Evolutionary conservation across 2,797 vertebrate species (phyloP).

Genomic region (Lepilemur ruficaudatus): DNA sequence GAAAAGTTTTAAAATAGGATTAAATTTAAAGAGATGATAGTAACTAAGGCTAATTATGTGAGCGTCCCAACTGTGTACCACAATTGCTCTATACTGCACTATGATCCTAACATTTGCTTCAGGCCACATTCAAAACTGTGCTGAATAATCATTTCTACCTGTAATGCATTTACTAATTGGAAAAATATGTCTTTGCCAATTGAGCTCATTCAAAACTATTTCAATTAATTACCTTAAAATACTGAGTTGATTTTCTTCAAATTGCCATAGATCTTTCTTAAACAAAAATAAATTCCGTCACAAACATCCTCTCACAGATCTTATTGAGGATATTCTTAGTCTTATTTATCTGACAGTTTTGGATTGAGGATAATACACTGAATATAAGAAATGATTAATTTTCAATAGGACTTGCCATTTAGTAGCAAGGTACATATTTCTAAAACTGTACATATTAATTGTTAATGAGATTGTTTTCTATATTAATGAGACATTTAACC

Average conservation of each 20-base stretch:
- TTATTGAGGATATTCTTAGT: conserved; percentile 56
- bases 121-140: conserved; percentile 47
- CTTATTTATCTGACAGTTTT: conserved; percentile 44
- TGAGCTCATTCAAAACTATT: conserved; percentile 61
- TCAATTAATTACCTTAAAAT: conserved; percentile 74
- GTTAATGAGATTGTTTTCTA: conserved; percentile 23
- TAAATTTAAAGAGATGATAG: conserved; percentile 1
- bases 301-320: conserved; percentile 55
- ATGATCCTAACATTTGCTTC: conserved; percentile 53
- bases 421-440: conserved; percentile 47
- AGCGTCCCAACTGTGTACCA: neutral
- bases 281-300: neutral
- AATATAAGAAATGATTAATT: conserved; percentile 41
- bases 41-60: conserved; percentile 44
- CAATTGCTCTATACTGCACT: conserved; percentile 46
- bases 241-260: conserved; percentile 57
- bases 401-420: conserved; percentile 52
- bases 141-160: conserved; percentile 68
- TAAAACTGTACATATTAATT: conserved; percentile 50
- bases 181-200: conserved; percentile 70
- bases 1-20: neutral
- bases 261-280: conserved; percentile 28
- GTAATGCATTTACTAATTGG: conserved; percentile 64
- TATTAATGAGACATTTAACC: conserved; percentile 59
- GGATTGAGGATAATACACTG: conserved; percentile 47